phyloP scores from a whole-genome alignment of 2,113 vertebrate species.

The Osmerus mordax region DNA sequence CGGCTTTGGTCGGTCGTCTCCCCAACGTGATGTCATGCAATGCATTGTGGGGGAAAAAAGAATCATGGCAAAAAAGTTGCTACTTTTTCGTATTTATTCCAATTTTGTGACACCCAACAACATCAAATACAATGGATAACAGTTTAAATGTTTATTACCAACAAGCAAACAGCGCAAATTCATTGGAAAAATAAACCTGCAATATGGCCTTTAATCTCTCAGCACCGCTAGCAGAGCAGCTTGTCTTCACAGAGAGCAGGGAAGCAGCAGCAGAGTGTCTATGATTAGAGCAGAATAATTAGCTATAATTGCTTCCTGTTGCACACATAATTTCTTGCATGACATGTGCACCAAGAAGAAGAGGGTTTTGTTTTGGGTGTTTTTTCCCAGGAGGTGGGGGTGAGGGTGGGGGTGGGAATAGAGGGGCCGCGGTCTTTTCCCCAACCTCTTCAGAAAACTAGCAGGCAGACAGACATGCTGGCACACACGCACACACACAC shows the following conservation, averaged over 20 bases:
- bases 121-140: too few species aligned
- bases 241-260: constrained; percentile 9
- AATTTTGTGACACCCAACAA: too few species aligned
- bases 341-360: constrained; percentile 53
- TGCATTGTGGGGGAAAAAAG: too few species aligned
- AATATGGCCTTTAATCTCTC: too few species aligned
- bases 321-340: constrained; percentile 56
- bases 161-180: too few species aligned
- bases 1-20: too few species aligned
- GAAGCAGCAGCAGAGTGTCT: background rate
- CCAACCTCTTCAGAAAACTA: constrained; percentile 1
- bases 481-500: constrained; percentile 5
- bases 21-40: too few species aligned
- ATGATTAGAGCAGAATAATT: constrained; percentile 65
- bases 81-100: too few species aligned
- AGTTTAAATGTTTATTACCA: too few species aligned
- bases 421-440: background rate
- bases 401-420: background rate
- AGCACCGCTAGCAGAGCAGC: constrained; percentile 20
- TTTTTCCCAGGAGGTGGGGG: constrained; percentile 49
- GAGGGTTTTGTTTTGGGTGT: constrained; percentile 47
- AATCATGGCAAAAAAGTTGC: too few species aligned
- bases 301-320: constrained; percentile 68
- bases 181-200: too few species aligned
- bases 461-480: background rate